A percentile compares a stretch with the other conserved stretches of the same genome.
Evolutionary conservation across 1,140 invertebrate genomes (phyloP).

Genomic region (Achroia grisella): DNA sequence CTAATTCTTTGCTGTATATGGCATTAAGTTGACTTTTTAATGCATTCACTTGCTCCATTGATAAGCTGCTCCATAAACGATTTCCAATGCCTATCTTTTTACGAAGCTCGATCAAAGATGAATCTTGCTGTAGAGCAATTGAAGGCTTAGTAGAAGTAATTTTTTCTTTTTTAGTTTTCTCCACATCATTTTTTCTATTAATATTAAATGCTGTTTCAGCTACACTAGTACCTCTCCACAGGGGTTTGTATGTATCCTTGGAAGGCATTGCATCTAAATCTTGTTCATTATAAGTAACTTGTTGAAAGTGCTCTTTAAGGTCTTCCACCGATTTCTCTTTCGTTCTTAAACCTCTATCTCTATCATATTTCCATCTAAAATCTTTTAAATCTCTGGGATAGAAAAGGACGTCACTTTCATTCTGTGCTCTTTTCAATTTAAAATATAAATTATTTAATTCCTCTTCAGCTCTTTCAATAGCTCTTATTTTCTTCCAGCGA

Average conservation of each 20-base stretch:
- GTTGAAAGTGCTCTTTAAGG: slow-evolving; percentile 82
- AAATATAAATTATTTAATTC: slow-evolving; percentile 85
- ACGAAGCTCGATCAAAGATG: slow-evolving; percentile 46
- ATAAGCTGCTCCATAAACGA: slow-evolving; percentile 87
- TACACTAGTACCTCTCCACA: slow-evolving; percentile 89
- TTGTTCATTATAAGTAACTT: slow-evolving; percentile 70
- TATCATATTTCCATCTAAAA: slow-evolving; percentile 81
- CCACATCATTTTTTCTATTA: slow-evolving; percentile 66
- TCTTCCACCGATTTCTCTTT: slow-evolving; percentile 92
- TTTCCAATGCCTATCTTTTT: slow-evolving; percentile 79
- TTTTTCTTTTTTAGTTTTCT: slow-evolving; percentile 18
- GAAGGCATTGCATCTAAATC: slow-evolving; percentile 68
- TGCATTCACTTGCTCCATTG: slow-evolving; percentile 87
- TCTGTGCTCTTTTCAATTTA: slow-evolving; percentile 86
- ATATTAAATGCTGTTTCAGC: slow-evolving; percentile 83
- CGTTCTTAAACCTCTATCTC: slow-evolving; percentile 84
- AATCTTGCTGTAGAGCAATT: slow-evolving; percentile 29
- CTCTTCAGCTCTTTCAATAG: slow-evolving; percentile 86
- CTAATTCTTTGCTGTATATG: slow-evolving; percentile 81
- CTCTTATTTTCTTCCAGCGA: slow-evolving; percentile 85
- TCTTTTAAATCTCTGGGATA: slow-evolving; percentile 81
- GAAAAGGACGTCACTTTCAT: slow-evolving; percentile 89
- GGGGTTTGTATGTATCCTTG: slow-evolving; percentile 84
- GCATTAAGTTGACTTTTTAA: slow-evolving; percentile 87
- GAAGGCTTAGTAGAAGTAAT: slow-evolving; percentile 21